These are phyloP conservation scores for Eilema caniola DNA, from an alignment of 2,888 invertebrate genomes.

Conservation along the genomic window DNA sequence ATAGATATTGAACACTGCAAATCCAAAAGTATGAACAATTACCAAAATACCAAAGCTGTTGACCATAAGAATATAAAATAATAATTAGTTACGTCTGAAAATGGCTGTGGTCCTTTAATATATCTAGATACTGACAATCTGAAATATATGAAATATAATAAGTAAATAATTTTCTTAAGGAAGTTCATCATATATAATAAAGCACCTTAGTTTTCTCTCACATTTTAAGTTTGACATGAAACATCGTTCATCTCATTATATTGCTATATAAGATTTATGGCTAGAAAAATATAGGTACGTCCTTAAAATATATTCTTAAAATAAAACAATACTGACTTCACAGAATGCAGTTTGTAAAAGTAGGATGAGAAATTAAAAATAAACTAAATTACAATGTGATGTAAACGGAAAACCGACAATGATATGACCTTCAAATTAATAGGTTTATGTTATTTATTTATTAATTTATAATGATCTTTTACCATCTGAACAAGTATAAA, in stretches of 20 bases:
- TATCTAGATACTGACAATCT: conserved; percentile 11
- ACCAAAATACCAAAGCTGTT: not conserved
- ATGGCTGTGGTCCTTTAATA: too few species aligned
- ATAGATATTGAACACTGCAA: not conserved
- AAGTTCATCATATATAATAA: conserved; percentile 15
- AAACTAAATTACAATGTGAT: not conserved
- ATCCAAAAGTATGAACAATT: not conserved
- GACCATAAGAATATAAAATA: too few species aligned
- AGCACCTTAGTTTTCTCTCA: conserved; percentile 34
- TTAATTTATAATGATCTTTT: not conserved
- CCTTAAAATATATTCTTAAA: conserved; percentile 32
- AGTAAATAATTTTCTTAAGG: conserved; percentile 20
- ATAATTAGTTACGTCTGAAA: too few species aligned
- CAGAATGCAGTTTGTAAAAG: conserved; percentile 49
- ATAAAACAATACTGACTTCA: conserved; percentile 56
- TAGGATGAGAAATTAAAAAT: not conserved
- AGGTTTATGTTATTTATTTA: not conserved
- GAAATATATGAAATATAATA: conserved; percentile 15
- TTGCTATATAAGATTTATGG: conserved; percentile 5
- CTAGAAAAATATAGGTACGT: conserved; percentile 30
- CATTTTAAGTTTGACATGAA: conserved; percentile 15
- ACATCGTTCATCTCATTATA: conserved; percentile 4
- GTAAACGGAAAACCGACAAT: not conserved
- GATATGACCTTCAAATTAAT: not conserved
- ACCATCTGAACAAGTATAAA: not conserved